Percentiles rank a stretch among this genome's conserved stretches.
Conservation (phyloP, 1,140 invertebrate species). For the Aleiodes sp. region DNA sequence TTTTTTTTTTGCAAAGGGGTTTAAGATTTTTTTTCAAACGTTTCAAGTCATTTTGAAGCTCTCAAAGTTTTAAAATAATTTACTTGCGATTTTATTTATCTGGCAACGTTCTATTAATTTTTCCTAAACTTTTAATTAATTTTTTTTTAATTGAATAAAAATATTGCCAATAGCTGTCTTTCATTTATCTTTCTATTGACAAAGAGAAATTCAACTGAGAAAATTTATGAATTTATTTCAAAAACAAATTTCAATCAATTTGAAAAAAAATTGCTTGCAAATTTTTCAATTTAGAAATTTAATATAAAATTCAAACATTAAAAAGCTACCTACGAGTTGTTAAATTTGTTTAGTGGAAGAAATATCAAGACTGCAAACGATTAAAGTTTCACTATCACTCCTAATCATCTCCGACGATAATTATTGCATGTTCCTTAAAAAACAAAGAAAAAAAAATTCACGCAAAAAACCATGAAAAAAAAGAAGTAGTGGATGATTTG, state of each 20-base stretch:
- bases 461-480: not conserved
- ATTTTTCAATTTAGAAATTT: no score
- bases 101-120: no score
- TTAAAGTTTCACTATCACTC: not conserved
- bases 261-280: not conserved
- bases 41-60: not conserved
- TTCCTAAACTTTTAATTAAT: no score
- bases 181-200: no score
- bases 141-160: no score
- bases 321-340: slow-evolving; percentile 29
- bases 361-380: slow-evolving; percentile 14
- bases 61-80: no score
- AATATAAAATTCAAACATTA: slow-evolving; percentile 16
- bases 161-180: no score
- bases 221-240: no score
- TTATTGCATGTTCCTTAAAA: not conserved
- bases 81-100: no score
- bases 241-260: slow-evolving; percentile 9
- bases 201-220: no score
- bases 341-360: slow-evolving; percentile 3
- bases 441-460: no score
- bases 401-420: not conserved
- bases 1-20: not conserved
- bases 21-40: not conserved
- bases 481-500: slow-evolving; percentile 1